These are phyloP conservation scores for Potamarius usumacintae DNA, from an alignment of 2,113 vertebrate species.

Conservation along the genomic window DNA sequence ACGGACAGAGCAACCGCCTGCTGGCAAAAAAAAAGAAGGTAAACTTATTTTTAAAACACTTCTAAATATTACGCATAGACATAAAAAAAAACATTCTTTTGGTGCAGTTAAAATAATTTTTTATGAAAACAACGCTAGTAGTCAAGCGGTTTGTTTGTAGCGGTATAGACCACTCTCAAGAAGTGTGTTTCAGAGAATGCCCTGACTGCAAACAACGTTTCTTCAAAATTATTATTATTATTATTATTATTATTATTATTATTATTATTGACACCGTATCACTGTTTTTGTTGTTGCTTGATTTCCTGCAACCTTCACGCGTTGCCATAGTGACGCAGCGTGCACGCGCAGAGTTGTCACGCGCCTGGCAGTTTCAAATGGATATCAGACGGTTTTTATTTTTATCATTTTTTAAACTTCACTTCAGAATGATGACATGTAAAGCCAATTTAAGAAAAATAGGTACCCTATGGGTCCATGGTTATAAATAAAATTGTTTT, in stretches of 20 bases:
- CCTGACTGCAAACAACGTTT: not conserved
- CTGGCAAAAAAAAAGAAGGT: constrained; percentile 1
- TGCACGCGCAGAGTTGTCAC: constrained; percentile 61
- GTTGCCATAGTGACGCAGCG: constrained; percentile 65
- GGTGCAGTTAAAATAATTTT: not conserved
- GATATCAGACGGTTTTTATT: not conserved
- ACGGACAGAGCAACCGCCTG: not conserved
- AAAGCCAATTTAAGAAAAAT: too few species aligned
- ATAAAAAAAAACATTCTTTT: not conserved
- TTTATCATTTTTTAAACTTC: not conserved
- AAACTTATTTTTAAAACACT: not conserved
- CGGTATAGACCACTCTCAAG: not conserved
- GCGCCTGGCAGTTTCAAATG: not conserved
- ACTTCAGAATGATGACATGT: not conserved
- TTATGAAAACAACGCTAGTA: not conserved
- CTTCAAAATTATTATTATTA: too few species aligned
- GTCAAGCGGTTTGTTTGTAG: not conserved
- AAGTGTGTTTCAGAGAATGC: not conserved
- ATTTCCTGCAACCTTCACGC: constrained; percentile 3
- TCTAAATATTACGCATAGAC: not conserved
- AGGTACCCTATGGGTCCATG: too few species aligned
- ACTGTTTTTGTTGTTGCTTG: constrained; percentile 58
- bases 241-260: too few species aligned
- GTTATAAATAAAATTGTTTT: too few species aligned
- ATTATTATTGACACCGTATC: not conserved